These are phyloP conservation scores for Corythaixoides concolor DNA, from an alignment of 2,113 vertebrate species.

Conservation along the genomic window DNA sequence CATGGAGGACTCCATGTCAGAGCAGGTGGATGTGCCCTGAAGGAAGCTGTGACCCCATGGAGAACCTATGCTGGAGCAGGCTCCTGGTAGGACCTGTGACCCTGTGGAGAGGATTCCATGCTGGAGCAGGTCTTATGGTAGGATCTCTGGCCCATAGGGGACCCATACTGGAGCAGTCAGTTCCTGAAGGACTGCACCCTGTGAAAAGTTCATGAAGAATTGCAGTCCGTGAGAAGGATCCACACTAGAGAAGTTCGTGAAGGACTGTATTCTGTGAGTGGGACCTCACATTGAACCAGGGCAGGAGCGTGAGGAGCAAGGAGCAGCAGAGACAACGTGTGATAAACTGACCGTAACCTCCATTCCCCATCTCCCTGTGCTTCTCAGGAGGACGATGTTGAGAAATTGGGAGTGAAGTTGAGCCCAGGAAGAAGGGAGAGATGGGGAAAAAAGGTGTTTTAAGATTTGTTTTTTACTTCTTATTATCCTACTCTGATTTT, in stretches of 20 bases:
- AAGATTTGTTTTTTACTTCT: background rate
- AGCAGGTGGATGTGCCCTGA: background rate
- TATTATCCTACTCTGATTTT: background rate
- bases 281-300: background rate
- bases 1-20: rapidly evolving
- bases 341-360: rapidly evolving
- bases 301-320: rapidly evolving
- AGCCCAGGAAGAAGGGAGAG: background rate
- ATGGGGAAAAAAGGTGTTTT: background rate
- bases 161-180: rapidly evolving
- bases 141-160: background rate
- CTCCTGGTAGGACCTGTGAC: background rate
- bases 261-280: background rate
- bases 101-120: rapidly evolving
- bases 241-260: background rate
- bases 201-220: background rate
- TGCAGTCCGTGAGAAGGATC: too few relatives aligned
- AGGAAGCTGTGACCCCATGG: background rate
- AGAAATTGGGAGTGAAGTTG: background rate
- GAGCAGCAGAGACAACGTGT: background rate
- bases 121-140: background rate
- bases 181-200: background rate
- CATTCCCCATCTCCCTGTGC: rapidly evolving
- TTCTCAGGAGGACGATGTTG: rapidly evolving
- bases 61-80: background rate